Conservation (phyloP, 2,888 invertebrate genomes). For the Oligia fasciuncula region DNA sequence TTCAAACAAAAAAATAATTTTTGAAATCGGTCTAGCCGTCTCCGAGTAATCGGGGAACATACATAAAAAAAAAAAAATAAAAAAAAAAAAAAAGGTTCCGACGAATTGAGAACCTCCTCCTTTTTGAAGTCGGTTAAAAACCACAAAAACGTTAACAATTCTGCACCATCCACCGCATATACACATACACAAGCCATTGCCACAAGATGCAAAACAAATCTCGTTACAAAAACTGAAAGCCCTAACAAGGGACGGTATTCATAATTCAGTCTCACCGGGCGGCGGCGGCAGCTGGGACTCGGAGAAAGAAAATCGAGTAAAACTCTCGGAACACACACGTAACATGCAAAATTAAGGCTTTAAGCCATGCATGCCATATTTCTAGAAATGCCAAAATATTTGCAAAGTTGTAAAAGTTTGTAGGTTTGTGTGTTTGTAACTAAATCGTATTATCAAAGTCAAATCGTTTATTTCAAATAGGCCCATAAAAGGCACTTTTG, state of each 20-base stretch:
- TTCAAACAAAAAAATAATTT: no score
- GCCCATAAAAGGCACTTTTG: no score
- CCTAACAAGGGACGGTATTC: constrained; percentile 43
- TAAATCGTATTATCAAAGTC: neutral
- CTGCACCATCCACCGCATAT: neutral
- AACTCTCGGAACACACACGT: constrained; percentile 31
- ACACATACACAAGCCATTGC: neutral
- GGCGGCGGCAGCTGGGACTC: constrained; percentile 39
- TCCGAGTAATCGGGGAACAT: no score
- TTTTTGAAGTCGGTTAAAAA: no score
- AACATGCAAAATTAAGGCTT: constrained; percentile 25
- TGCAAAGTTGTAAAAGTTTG: no score
- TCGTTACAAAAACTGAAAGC: constrained; percentile 36
- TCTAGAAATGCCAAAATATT: neutral
- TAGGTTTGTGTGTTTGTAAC: no score
- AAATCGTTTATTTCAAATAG: no score
- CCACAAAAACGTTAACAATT: neutral
- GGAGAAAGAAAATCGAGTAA: constrained; percentile 49
- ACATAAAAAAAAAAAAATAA: no score
- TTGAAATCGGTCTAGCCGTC: no score
- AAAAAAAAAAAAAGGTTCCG: no score
- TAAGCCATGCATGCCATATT: neutral
- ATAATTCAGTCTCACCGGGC: constrained; percentile 46
- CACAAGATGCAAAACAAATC: constrained; percentile 21
- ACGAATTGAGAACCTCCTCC: no score